These are phyloP conservation scores for Etheostoma perlongum DNA, from an alignment of 2,797 vertebrate species.

Conservation along the genomic window DNA sequence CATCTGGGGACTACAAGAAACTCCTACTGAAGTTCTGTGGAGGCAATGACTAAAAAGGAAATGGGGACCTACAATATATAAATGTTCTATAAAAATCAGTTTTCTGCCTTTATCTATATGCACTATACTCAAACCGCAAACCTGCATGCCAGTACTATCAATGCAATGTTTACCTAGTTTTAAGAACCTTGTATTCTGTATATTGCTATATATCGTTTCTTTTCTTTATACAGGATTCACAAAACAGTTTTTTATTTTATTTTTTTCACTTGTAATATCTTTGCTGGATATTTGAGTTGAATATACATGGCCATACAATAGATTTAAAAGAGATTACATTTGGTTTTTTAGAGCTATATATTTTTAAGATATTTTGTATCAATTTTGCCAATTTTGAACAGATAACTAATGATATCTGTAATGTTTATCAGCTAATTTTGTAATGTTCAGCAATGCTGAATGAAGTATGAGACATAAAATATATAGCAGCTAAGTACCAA, in stretches of 20 bases:
- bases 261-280: constrained; percentile 33
- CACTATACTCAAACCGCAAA: constrained; percentile 41
- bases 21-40: constrained; percentile 96
- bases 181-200: constrained; percentile 15
- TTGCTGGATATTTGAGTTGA: constrained; percentile 41
- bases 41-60: constrained; percentile 90
- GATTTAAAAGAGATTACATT: constrained; percentile 33
- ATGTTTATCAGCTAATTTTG: constrained; percentile 15
- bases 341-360: constrained; percentile 54
- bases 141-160: constrained; percentile 67
- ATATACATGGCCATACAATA: constrained; percentile 26
- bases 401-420: constrained; percentile 36
- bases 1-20: constrained; percentile 98
- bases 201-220: constrained; percentile 22
- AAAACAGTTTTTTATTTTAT: constrained; percentile 47
- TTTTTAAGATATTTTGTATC: constrained; percentile 56
- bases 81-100: constrained; percentile 28
- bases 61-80: neutral
- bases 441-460: constrained; percentile 43
- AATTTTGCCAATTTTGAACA: constrained; percentile 45
- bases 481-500: constrained; percentile 60
- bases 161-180: constrained; percentile 55
- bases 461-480: constrained; percentile 11
- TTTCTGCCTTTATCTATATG: constrained; percentile 40
- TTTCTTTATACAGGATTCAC: constrained; percentile 48